Evolutionary conservation across 2,888 invertebrate genomes (phyloP).

Genomic region (Phasia obesa): DNA sequence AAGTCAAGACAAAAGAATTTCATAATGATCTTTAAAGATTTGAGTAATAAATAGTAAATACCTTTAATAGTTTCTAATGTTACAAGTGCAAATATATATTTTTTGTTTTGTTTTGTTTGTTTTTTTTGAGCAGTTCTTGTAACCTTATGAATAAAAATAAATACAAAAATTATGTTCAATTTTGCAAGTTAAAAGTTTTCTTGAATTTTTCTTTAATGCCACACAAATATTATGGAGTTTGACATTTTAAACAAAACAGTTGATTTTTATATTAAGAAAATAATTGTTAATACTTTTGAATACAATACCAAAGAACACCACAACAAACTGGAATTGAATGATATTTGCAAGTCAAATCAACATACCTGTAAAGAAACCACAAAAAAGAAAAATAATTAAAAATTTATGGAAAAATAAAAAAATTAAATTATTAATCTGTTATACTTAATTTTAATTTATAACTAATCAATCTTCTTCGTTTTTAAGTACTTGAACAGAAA

Average conservation of each 20-base stretch:
- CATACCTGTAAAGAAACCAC: constrained; percentile 61
- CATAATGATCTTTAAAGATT: constrained; percentile 59
- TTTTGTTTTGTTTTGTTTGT: not conserved
- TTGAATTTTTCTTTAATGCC: constrained; percentile 52
- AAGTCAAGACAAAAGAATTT: constrained; percentile 58
- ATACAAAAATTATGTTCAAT: not conserved
- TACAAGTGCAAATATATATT: constrained; percentile 48
- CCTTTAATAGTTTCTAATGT: constrained; percentile 47
- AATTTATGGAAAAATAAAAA: not conserved
- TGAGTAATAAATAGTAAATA: constrained; percentile 53
- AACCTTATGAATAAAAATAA: constrained; percentile 42
- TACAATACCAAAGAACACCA: constrained; percentile 25
- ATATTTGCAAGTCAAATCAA: constrained; percentile 38
- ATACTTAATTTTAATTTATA: not conserved
- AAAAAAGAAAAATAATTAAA: constrained; percentile 31
- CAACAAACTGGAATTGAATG: constrained; percentile 24
- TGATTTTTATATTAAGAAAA: constrained; percentile 11
- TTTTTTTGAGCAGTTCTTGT: not conserved
- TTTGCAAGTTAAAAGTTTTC: constrained; percentile 2
- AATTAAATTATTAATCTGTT: not conserved
- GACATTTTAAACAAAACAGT: constrained; percentile 61
- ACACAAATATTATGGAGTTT: constrained; percentile 48
- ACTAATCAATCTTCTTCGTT: not conserved
- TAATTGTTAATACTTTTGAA: constrained; percentile 3
- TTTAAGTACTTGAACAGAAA: too few species aligned